Base-by-base conservation (phyloP, 1,140 invertebrate species). In the Trinorchestia longiramus region DNA sequence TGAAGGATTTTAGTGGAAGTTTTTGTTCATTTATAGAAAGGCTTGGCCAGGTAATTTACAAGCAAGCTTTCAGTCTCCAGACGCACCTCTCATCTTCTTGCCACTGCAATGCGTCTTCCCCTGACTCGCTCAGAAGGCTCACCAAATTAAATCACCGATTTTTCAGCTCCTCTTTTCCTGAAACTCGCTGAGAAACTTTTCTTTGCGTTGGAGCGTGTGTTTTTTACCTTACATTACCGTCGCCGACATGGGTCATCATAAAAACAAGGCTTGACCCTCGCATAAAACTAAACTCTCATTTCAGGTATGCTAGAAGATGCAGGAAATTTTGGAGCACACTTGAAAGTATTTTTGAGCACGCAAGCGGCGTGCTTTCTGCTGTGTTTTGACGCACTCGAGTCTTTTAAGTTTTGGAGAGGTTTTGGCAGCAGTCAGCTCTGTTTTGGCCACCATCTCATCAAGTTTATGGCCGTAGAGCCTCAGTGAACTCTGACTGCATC, bases 381-480 rank as follows among this genome's bases (percentile, higher is more conserved):
- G 88, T 90, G n/a, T 90, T 90, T 90, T 90, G n/a, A 90, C 41
- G 88, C 43, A 28, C 4, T 36, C 88, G 36, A 90, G 88, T 90
- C 43, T 41, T 90, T 41, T 90, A 90, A 42, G n/a, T 90, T 90
- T 41, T 41, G 43, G 88, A 90, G n/a, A 43, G 88, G n/a, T 90
- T 90, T 90, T 90, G 88, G 88, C 88, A 90, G 88, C 88, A 90
- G n/a, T 90, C 41, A 90, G 88, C 88, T 90, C 88, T 90, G 88
- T 90, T 90, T 90, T 90, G 88, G 88, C 43, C 43, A 8, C 88
- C 88, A 90, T 90, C 88, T 90, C 88, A 90, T 90, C 88, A 90
- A 90, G 41, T 90, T 90, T 90, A 43, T 43, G 88, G 88, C 41
- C 88, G 88, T 90, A 42, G 88, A 90, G 88, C 43, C 43, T 90